Evolutionary conservation across 2,888 invertebrate genomes (phyloP).

Genomic region (Tenthredo notha): DNA sequence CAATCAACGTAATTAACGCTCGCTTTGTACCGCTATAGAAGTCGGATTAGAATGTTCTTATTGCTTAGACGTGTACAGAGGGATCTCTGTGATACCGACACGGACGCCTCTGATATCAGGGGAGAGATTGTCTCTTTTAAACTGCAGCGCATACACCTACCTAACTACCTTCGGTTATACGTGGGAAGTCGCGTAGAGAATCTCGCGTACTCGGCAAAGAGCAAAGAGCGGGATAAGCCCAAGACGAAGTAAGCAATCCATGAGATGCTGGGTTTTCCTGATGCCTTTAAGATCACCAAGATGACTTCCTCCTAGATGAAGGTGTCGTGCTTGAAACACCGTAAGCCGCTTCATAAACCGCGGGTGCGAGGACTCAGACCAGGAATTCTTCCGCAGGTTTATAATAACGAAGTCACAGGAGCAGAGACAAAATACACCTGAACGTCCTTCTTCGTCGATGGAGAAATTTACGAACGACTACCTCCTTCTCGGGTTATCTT

Average conservation of each 20-base stretch:
- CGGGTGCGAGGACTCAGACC: background rate
- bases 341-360: constrained; percentile 20
- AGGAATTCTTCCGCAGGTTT: background rate
- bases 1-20: constrained; percentile 75
- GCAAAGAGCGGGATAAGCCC: constrained; percentile 19
- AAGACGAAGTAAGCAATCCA: background rate
- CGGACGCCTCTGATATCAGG: constrained; percentile 43
- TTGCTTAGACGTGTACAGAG: constrained; percentile 45
- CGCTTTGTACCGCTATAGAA: constrained; percentile 70
- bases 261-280: constrained; percentile 23
- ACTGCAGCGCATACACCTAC: background rate
- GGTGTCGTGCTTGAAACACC: constrained; percentile 48
- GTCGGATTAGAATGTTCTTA: constrained; percentile 65
- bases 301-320: constrained; percentile 49
- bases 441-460: background rate
- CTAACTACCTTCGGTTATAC: background rate
- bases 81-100: constrained; percentile 49
- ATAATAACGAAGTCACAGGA: constrained; percentile 31
- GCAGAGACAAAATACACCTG: background rate
- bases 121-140: constrained; percentile 46
- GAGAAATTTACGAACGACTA: constrained; percentile 23
- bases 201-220: constrained; percentile 26
- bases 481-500: background rate
- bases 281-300: constrained; percentile 48
- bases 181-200: constrained; percentile 35